Conservation (phyloP, 1,140 invertebrate genomes). For the Elysia chlorotica region DNA sequence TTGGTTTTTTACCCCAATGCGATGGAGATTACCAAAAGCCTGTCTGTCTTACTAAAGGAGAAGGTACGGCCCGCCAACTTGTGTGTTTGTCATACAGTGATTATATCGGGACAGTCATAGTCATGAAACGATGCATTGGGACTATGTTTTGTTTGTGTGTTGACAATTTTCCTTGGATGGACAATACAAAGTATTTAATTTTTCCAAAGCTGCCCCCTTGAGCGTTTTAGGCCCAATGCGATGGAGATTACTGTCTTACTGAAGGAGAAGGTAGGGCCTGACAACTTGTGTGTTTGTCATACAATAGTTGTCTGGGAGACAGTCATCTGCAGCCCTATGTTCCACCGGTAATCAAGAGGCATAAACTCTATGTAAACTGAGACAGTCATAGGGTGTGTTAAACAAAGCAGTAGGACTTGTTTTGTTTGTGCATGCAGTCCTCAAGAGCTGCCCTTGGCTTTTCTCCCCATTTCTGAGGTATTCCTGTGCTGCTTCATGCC, state of each 20-base stretch:
- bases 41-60: neutral
- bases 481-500: no score
- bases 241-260: neutral
- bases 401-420: no score
- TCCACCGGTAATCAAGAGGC: no score
- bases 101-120: no score
- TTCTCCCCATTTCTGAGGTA: neutral
- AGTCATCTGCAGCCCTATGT: no score
- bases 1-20: neutral
- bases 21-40: neutral
- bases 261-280: constrained; percentile 14
- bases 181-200: neutral
- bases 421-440: neutral
- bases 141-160: neutral
- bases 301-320: no score
- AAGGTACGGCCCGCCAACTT: constrained; percentile 12
- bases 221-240: neutral
- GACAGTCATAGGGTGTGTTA: no score
- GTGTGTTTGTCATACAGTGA: neutral
- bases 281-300: neutral
- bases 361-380: no score
- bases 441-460: neutral
- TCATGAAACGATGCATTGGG: no score
- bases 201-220: no score
- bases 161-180: neutral